Conservation (phyloP, 2,113 vertebrate species). For the Rhea pennata region DNA sequence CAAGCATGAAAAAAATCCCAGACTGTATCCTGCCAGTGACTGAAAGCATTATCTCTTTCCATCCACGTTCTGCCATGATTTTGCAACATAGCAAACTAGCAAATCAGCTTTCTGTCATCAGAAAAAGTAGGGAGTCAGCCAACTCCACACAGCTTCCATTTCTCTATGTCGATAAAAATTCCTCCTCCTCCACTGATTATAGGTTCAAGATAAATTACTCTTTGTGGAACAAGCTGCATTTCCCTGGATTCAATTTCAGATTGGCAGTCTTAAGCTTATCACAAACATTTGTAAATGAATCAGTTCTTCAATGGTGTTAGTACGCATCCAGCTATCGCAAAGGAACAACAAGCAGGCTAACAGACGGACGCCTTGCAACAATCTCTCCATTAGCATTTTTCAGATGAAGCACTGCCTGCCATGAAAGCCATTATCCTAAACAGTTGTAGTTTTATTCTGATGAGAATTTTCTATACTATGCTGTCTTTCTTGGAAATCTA, state of each 20-base stretch:
- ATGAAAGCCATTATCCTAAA: neutral
- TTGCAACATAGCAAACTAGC: neutral
- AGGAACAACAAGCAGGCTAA: neutral
- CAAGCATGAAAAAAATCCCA: neutral
- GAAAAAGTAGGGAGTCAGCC: neutral
- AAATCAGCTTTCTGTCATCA: neutral
- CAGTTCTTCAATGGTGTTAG: neutral
- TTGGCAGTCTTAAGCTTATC: neutral
- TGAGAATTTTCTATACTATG: neutral
- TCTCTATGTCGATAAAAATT: neutral
- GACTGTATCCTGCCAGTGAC: neutral
- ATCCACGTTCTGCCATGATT: neutral
- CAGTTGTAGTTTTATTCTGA: neutral
- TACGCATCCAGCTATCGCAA: accelerated
- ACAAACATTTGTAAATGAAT: neutral
- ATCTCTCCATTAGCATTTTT: neutral
- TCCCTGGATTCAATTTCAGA: neutral
- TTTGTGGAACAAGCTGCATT: neutral
- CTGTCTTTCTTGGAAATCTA: neutral
- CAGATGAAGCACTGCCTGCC: neutral
- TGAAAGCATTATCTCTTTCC: neutral
- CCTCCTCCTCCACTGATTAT: neutral
- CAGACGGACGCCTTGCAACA: neutral
- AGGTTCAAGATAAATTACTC: neutral
- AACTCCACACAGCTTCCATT: neutral